phyloP scores from a whole-genome alignment of 2,797 vertebrate genomes.

The Myotis daubentonii region DNA sequence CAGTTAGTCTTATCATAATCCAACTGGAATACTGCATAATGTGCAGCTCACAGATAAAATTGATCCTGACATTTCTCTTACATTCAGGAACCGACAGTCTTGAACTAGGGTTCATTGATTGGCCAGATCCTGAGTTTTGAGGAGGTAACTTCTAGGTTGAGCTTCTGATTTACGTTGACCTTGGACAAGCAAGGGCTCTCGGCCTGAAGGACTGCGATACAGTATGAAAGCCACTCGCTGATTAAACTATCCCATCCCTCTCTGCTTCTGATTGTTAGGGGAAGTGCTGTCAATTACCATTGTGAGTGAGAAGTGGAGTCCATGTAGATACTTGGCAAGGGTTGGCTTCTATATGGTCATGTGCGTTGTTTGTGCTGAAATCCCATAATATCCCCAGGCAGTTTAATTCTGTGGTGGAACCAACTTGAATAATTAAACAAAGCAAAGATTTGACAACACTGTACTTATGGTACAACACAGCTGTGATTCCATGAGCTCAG shows the following conservation, averaged over 20 bases:
- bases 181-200: not conserved
- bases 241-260: not conserved
- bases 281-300: not conserved
- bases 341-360: conserved; percentile 34
- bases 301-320: not conserved
- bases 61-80: conserved; percentile 1
- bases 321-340: not conserved
- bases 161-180: not conserved
- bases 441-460: conserved; percentile 76
- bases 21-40: not conserved
- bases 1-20: not conserved
- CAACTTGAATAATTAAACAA: conserved; percentile 77
- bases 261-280: not conserved
- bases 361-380: conserved; percentile 49
- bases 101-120: not conserved
- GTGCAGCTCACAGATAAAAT: not conserved
- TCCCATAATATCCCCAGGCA: conserved; percentile 63
- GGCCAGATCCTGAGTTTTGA: not conserved
- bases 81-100: not conserved
- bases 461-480: conserved; percentile 75
- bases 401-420: conserved; percentile 73
- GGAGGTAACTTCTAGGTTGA: not conserved
- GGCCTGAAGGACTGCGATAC: not conserved
- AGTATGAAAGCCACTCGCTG: not conserved
- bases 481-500: conserved; percentile 74